Conservation (phyloP, 2,797 vertebrate genomes). For the Darevskia mixta region DNA sequence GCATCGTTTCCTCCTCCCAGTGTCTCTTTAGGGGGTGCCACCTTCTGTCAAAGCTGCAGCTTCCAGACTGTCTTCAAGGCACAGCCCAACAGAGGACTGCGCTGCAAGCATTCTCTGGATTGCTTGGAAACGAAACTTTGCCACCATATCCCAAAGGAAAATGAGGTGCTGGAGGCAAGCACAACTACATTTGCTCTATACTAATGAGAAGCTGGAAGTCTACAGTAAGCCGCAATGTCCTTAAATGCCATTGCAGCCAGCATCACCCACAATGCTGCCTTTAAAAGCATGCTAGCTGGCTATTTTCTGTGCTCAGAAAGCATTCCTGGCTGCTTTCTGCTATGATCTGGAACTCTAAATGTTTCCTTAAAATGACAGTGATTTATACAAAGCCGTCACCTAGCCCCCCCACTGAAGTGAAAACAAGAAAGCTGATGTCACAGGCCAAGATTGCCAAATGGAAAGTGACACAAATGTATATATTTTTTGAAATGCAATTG, state of each 20-base stretch:
- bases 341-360: conserved; percentile 21
- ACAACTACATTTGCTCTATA: background rate
- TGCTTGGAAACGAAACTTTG: background rate
- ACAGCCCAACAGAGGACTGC: background rate
- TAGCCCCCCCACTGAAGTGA: background rate
- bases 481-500: background rate
- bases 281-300: conserved; percentile 3
- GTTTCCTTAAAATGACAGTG: background rate
- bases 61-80: background rate
- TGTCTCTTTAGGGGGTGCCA: background rate
- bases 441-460: conserved; percentile 16
- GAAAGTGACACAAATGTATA: background rate
- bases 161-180: conserved; percentile 5
- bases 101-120: background rate
- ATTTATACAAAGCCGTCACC: conserved; percentile 5
- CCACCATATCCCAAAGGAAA: conserved; percentile 18
- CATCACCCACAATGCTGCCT: conserved; percentile 20
- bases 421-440: conserved; percentile 26
- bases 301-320: background rate
- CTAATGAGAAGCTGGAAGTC: conserved; percentile 16
- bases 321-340: background rate
- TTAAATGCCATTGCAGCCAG: conserved; percentile 49
- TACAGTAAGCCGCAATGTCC: conserved; percentile 20
- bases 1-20: too few relatives aligned
- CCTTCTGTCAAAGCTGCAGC: background rate